phyloP scores from a whole-genome alignment of 2,113 vertebrate species.

The Phalacrocorax carbo region DNA sequence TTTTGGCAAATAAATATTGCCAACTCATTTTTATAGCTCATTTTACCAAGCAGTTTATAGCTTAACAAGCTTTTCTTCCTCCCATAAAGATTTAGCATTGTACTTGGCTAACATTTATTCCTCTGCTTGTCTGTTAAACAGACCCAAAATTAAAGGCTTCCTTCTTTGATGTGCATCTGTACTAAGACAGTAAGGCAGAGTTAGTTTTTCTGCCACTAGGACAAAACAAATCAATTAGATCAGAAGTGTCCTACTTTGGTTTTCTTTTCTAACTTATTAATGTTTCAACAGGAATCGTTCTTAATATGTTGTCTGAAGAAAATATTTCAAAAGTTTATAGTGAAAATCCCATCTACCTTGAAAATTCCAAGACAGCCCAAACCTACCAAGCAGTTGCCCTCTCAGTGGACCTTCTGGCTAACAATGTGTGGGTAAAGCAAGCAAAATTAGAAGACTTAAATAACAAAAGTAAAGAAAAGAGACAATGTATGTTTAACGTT shows the following conservation, averaged over 20 bases:
- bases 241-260: constrained; percentile 37
- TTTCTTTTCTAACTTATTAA: constrained; percentile 41
- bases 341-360: neutral
- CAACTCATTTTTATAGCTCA: neutral
- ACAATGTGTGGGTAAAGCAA: constrained; percentile 8
- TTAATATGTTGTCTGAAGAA: neutral
- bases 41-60: neutral
- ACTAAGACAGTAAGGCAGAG: neutral
- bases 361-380: constrained; percentile 13
- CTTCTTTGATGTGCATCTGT: neutral
- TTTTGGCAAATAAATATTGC: neutral
- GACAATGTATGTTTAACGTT: neutral
- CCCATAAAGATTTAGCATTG: neutral
- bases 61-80: neutral
- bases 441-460: neutral
- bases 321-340: neutral
- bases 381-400: constrained; percentile 13
- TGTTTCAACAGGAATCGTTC: constrained; percentile 27
- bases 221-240: constrained; percentile 34
- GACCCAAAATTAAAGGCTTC: neutral
- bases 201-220: neutral
- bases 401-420: constrained; percentile 13
- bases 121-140: neutral
- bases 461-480: neutral
- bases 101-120: neutral